Base-by-base conservation (phyloP, 1,140 invertebrate genomes). In the Luehdorfia chinensis region DNA sequence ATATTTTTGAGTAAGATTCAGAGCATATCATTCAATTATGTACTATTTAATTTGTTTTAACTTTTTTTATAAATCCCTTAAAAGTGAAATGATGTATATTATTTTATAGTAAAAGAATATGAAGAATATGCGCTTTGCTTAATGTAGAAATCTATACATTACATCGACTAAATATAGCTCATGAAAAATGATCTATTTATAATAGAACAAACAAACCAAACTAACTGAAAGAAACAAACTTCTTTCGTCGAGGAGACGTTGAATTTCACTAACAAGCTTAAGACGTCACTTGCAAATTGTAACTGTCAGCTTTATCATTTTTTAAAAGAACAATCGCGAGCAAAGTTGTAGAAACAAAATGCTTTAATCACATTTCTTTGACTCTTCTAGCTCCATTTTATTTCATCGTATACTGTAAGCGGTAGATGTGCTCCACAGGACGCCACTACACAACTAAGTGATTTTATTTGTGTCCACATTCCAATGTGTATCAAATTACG, bases 391-490 rank as follows among this genome's bases (percentile, higher is more conserved):
- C 7, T n/a, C 2, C 2, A 28, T 6, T 30, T 30, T 43, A 18
- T 43, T 43, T 25, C 14, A 16, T 11, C 27, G 15, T 1, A n/a
- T 6, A 51, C n/a, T n/a, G 66, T 59, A 32, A 72, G 62, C 59
- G 53, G 73, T 73, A 62, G 69, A 74, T 68, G 67, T 51, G 39
- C 78, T 37, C 78, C 51, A 47, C 69, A 61, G 79, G 79, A 71
- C 59, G 66, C 75, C 79, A 80, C 75, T 81, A 68, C 37, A 56
- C 59, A 45, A 53, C 72, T 81, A 81, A 81, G 80, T 84, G 80
- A 84, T 78, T 84, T 81, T 79, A 78, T 84, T 84, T 81, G 77
- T 76, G 80, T 75, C 72, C 74, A 76, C 80, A 81, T 84, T 72
- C 75, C 79, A 66, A 73, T 70, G 70, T 75, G 74, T 84, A 84